phyloP scores from a whole-genome alignment of 1,140 invertebrate species.

The Cryptotermes secundus region DNA sequence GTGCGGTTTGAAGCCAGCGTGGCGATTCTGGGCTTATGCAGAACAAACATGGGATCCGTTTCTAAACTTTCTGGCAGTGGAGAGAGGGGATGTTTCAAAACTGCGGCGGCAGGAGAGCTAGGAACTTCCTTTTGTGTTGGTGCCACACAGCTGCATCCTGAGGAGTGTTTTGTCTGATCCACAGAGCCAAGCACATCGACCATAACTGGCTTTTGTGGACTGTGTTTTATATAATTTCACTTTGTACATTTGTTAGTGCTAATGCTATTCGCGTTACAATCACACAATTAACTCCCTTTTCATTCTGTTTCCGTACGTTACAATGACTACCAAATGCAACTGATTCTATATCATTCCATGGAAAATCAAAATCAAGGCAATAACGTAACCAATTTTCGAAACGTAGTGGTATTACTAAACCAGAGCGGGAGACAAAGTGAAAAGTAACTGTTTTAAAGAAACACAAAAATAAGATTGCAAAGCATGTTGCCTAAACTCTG shows the following conservation, averaged over 20 bases:
- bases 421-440: no score
- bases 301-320: no score
- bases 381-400: no score
- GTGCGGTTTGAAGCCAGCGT: neutral
- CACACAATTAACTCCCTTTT: no score
- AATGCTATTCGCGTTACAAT: no score
- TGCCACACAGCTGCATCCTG: neutral
- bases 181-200: constrained; percentile 3
- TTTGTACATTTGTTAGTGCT: neutral
- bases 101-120: neutral
- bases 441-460: no score
- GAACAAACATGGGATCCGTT: constrained; percentile 18
- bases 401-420: no score
- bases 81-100: neutral
- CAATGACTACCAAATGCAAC: no score
- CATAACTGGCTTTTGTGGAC: neutral
- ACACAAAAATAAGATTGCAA: no score
- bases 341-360: no score
- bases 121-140: neutral
- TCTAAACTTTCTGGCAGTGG: neutral
- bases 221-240: constrained; percentile 9
- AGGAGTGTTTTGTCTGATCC: neutral
- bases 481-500: no score
- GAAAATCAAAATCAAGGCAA: no score
- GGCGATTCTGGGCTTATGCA: neutral